Evolutionary conservation across 2,888 invertebrate genomes (phyloP).

Genomic region (Malthinus flaveolus): DNA sequence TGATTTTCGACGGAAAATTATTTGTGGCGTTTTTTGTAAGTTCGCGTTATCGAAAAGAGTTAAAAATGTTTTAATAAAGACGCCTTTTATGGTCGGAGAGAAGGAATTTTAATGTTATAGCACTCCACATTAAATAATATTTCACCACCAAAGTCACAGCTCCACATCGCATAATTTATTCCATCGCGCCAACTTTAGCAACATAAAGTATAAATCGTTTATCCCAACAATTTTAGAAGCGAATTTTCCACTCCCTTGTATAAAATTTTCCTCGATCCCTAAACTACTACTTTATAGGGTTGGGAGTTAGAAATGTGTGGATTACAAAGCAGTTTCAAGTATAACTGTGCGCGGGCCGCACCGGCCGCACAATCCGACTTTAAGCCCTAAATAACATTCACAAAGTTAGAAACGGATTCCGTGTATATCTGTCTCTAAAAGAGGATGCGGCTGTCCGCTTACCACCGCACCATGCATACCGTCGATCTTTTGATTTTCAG

Average conservation of each 20-base stretch:
- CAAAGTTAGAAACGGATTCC: slow-evolving; percentile 36
- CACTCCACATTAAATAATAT: not conserved
- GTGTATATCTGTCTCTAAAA: slow-evolving; percentile 30
- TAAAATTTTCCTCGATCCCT: slow-evolving; percentile 20
- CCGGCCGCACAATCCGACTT: slow-evolving; percentile 34
- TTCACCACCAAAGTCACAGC: slow-evolving; percentile 1
- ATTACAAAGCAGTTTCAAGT: slow-evolving; percentile 33
- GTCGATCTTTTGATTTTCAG: slow-evolving; percentile 35
- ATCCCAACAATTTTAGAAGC: slow-evolving; percentile 2
- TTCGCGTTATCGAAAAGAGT: too few species aligned
- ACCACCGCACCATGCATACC: slow-evolving; percentile 35
- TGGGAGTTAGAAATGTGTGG: slow-evolving; percentile 25
- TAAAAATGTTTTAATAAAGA: too few species aligned
- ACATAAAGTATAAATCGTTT: slow-evolving; percentile 5
- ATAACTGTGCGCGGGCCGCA: slow-evolving; percentile 26
- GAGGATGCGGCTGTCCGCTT: slow-evolving; percentile 27
- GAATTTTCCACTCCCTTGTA: slow-evolving; percentile 8
- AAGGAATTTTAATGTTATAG: not conserved
- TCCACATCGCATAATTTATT: slow-evolving; percentile 1
- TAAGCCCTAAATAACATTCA: slow-evolving; percentile 39
- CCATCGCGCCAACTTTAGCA: not conserved
- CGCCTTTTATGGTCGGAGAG: too few species aligned
- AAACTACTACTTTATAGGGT: slow-evolving; percentile 18
- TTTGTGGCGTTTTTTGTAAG: too few species aligned
- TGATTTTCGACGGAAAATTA: too few species aligned